Evolutionary conservation across 2,113 vertebrate genomes (phyloP), one percentile per base, ranked within the genome.

Genomic region (Sceloporus tristichus): DNA sequence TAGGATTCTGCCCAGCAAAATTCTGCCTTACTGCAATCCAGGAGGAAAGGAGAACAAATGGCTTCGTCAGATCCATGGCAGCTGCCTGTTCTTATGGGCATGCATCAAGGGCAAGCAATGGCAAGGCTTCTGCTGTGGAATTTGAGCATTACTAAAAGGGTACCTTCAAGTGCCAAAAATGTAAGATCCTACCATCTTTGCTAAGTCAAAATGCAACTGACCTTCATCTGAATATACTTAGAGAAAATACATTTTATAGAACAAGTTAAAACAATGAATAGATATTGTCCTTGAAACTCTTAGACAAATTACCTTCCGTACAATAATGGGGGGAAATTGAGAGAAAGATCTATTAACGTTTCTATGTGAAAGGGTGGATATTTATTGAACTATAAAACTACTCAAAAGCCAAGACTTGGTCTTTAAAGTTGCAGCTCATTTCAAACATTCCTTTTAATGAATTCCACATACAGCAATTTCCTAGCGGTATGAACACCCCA

Each of bases 401-500:
- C 56, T 93, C 86, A 90, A 94, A 95, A 96, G 92, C 87, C 84
- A 91, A 93, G 71, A 19, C 80, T 93, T 90, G 93, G 91, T 89
- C 90, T 94, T 95, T 78, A 94, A 92, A 87, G 85, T 71, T 95
- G 91, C 85, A 93, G 87, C 70, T 95, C 89, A 95, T 96, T 95
- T 95, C 77, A 95, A 94, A 81, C 83, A 95, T 93, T 94, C 87
- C 89, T 94, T 93, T 92, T 90, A 92, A 92, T 1, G 93, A 90
- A 95, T 91, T 94, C 92, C 91, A 93, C 90, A 34, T 92, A 90
- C 74, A 86, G 87, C 65, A 90, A 95, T 93, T 95, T 97, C 95
- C 92, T 91, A 94, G 78, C 95, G 85, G 90, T 93, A 94, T 94
- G 94, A 96, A 94, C 87, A 93, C 85, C 88, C 94, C 90, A 95